Conservation (phyloP, 2,888 invertebrate genomes). For the Chromoteleia sp. region DNA sequence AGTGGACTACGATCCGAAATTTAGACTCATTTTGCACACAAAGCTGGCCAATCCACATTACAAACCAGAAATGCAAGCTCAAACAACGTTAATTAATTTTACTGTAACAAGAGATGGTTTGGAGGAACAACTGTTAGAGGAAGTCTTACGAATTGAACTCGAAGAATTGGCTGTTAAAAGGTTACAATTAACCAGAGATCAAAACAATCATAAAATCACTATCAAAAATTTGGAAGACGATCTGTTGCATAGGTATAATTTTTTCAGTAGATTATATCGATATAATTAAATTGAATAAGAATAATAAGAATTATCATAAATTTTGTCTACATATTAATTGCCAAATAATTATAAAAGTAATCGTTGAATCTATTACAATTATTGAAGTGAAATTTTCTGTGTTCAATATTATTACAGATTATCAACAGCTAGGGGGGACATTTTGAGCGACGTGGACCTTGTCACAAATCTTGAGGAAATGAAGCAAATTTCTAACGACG, state of each 20-base stretch:
- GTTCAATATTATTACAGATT: conserved; percentile 86
- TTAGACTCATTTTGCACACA: conserved; percentile 94
- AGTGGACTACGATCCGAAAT: conserved; percentile 93
- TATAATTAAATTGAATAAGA: no score
- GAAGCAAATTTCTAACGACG: conserved; percentile 96
- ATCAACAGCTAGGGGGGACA: conserved; percentile 96
- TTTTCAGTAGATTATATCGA: no score
- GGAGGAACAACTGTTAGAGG: conserved; percentile 96
- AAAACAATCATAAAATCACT: conserved; percentile 97
- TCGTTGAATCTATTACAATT: no score
- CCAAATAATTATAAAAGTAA: no score
- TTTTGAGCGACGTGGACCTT: conserved; percentile 94
- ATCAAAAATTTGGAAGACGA: conserved; percentile 96
- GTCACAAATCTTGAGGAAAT: conserved; percentile 97
- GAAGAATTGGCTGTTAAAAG: conserved; percentile 95
- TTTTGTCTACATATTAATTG: no score
- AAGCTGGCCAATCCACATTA: conserved; percentile 98
- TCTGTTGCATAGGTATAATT: conserved; percentile 88
- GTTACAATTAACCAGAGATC: conserved; percentile 94
- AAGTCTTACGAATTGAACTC: conserved; percentile 96
- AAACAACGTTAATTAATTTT: conserved; percentile 97
- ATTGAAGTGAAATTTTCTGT: no score
- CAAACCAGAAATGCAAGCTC: conserved; percentile 98
- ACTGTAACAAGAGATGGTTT: conserved; percentile 97
- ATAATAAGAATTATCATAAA: no score